Percentiles rank a stretch among this genome's conserved stretches.
phyloP scores from a whole-genome alignment of 2,888 invertebrate genomes.

The Mermis nigrescens region DNA sequence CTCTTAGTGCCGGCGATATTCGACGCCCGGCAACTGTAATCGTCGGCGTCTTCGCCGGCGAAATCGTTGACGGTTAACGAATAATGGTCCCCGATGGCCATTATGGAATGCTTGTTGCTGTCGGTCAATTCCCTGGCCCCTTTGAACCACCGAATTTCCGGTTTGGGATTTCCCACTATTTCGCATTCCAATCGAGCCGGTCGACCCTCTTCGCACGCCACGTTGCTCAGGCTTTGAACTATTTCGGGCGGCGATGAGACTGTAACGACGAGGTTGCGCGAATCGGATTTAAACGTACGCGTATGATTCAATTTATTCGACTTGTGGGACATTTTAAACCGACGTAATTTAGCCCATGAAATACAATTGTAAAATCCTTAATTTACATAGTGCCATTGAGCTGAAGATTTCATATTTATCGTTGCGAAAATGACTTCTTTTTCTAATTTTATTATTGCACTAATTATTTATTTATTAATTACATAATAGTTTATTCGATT shows the following conservation, averaged over 20 bases:
- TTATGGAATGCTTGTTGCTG: constrained; percentile 74
- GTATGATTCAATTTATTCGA: too few relatives aligned
- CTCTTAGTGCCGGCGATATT: constrained; percentile 86
- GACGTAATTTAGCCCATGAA: too few relatives aligned
- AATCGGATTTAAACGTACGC: too few relatives aligned
- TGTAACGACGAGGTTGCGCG: too few relatives aligned
- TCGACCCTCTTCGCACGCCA: constrained; percentile 14
- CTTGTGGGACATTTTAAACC: too few relatives aligned
- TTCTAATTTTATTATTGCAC: too few relatives aligned
- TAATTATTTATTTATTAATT: too few relatives aligned
- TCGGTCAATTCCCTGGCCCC: constrained; percentile 84
- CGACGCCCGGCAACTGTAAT: constrained; percentile 81
- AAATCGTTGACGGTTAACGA: constrained; percentile 74
- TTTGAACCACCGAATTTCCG: constrained; percentile 42
- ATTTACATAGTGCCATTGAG: too few relatives aligned
- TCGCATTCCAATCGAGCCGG: constrained; percentile 28
- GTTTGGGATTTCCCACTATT: constrained; percentile 24
- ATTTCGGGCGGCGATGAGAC: constrained; percentile 58
- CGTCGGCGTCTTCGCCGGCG: constrained; percentile 93
- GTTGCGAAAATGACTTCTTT: too few relatives aligned
- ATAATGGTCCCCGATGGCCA: constrained; percentile 63
- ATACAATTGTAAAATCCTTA: too few relatives aligned
- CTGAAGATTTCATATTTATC: too few relatives aligned
- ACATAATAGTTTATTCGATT: too few relatives aligned
- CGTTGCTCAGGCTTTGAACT: constrained; percentile 39